These are phyloP conservation scores for Oikopleura dioica DNA, from an alignment of 23 tunicate genomes.

Conservation along the genomic window DNA sequence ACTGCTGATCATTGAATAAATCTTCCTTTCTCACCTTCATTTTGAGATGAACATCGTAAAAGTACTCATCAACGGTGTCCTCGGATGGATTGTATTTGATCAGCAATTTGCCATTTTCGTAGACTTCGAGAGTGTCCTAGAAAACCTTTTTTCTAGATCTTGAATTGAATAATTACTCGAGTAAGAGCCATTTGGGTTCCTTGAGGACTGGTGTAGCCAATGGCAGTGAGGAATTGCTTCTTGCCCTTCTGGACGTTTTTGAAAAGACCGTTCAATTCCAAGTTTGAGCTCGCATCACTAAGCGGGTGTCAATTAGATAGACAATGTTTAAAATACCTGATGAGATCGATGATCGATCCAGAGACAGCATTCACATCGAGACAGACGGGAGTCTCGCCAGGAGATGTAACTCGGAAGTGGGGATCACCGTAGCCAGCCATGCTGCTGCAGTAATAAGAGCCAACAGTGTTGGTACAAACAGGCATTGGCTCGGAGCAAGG, in stretches of 20 bases:
- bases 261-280: neutral
- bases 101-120: neutral
- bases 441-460: neutral
- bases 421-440: neutral
- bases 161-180: too few relatives aligned
- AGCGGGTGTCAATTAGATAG: too few relatives aligned
- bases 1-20: too few relatives aligned
- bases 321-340: too few relatives aligned
- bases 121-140: neutral
- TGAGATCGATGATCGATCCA: neutral
- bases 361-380: neutral
- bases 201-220: neutral
- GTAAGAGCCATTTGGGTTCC: slow-evolving; percentile 3
- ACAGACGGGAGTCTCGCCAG: neutral
- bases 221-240: neutral
- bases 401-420: slow-evolving; percentile 9
- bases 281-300: neutral
- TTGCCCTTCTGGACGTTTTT: slow-evolving; percentile 10
- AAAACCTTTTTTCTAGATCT: too few relatives aligned
- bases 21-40: too few relatives aligned
- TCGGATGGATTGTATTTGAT: neutral
- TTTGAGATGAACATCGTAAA: neutral
- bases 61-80: neutral
- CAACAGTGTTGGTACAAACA: neutral
- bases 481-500: neutral